Conservation (phyloP, 2,113 vertebrate genomes). For the Manacus vitellinus region DNA sequence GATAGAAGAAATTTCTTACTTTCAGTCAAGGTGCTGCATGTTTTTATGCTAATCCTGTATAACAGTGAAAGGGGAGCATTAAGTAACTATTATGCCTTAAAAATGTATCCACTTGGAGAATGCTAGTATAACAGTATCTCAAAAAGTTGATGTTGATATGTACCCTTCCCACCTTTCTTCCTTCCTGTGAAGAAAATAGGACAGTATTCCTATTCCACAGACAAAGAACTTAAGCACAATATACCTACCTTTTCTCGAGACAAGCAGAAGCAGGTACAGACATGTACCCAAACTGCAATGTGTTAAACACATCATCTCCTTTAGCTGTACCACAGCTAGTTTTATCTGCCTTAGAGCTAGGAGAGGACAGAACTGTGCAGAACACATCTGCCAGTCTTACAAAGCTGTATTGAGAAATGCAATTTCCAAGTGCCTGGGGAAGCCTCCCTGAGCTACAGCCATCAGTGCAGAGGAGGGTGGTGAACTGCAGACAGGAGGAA, state of each 20-base stretch:
- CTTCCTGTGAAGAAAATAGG: background rate
- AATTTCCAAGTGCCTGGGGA: constrained; percentile 29
- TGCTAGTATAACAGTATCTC: background rate
- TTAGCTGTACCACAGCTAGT: constrained; percentile 9
- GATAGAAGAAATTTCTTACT: background rate
- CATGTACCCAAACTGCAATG: constrained; percentile 3
- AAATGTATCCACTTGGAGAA: background rate
- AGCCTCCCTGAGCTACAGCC: background rate
- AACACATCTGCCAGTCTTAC: constrained; percentile 28
- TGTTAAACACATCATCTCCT: background rate
- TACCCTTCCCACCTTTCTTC: background rate
- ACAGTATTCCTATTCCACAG: background rate
- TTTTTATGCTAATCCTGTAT: background rate
- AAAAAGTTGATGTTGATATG: background rate
- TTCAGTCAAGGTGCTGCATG: background rate
- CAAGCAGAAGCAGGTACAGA: constrained; percentile 14
- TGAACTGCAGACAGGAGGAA: background rate
- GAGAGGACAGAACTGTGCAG: background rate
- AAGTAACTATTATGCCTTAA: background rate
- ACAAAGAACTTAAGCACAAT: background rate
- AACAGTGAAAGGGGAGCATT: background rate
- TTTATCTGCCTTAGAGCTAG: constrained; percentile 20
- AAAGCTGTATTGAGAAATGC: background rate
- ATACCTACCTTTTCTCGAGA: background rate
- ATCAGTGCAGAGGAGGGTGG: constrained; percentile 1